A percentile compares a stretch with the other conserved stretches of the same genome.
These are phyloP conservation scores for Lamproptera curius DNA, from an alignment of 2,888 invertebrate species.

Conservation along the genomic window DNA sequence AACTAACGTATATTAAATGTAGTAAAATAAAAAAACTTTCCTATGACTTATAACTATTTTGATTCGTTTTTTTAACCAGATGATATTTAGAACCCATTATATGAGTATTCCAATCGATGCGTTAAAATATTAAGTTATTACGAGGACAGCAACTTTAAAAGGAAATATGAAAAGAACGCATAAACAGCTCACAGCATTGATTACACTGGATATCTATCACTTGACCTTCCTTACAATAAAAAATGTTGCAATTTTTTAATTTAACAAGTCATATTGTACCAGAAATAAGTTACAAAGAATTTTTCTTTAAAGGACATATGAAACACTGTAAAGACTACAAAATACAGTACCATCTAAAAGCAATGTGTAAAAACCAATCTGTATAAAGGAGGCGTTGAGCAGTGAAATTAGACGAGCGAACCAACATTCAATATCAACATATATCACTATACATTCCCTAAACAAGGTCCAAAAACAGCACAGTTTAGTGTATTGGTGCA, in stretches of 20 bases:
- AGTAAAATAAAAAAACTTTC: background rate
- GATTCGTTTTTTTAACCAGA: background rate
- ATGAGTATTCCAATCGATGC: background rate
- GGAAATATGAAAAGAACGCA: background rate
- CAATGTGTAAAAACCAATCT: conserved; percentile 9
- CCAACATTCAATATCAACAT: conserved; percentile 11
- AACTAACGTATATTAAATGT: background rate
- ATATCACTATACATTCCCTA: conserved; percentile 10
- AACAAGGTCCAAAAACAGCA: conserved; percentile 9
- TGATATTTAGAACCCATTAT: background rate
- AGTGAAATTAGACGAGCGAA: conserved; percentile 8
- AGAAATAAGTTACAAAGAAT: too few species aligned
- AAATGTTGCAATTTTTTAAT: too few species aligned
- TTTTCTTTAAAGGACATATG: background rate
- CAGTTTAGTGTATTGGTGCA: background rate
- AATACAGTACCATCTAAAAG: conserved; percentile 8
- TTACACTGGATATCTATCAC: background rate
- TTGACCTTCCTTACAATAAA: background rate
- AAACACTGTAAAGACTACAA: conserved; percentile 1
- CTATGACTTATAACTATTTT: background rate
- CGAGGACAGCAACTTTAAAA: background rate
- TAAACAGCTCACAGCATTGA: background rate
- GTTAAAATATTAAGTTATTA: background rate
- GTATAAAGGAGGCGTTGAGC: conserved; percentile 8
- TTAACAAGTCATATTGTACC: too few species aligned